A percentile compares a stretch with the other conserved stretches of the same genome.
These are phyloP conservation scores for Valencia hispanica DNA, from an alignment of 2,797 vertebrate genomes.

Conservation along the genomic window DNA sequence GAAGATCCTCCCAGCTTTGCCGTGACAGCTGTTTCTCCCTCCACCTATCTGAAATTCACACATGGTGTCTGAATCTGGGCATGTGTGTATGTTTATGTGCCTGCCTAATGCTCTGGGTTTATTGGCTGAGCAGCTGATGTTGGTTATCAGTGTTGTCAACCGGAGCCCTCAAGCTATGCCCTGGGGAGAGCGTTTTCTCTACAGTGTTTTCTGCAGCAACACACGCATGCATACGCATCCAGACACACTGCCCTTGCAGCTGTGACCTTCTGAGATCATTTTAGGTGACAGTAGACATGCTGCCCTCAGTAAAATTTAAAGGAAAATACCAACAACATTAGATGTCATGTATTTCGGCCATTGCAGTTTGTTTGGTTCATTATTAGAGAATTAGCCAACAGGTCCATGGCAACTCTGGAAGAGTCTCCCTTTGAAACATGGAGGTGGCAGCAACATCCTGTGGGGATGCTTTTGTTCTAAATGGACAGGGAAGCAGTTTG, in stretches of 20 bases:
- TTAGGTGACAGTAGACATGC: slow-evolving; percentile 14
- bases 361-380: background rate
- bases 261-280: slow-evolving; percentile 42
- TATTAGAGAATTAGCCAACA: no score
- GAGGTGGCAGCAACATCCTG: no score
- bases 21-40: slow-evolving; percentile 66
- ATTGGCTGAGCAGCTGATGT: slow-evolving; percentile 63
- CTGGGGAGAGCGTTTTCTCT: slow-evolving; percentile 38
- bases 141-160: slow-evolving; percentile 64
- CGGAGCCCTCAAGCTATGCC: slow-evolving; percentile 42
- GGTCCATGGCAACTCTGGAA: no score
- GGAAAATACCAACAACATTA: background rate
- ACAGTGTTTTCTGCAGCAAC: slow-evolving; percentile 20
- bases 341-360: background rate
- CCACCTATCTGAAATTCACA: slow-evolving; percentile 38
- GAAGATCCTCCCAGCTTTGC: slow-evolving; percentile 47
- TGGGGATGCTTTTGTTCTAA: no score
- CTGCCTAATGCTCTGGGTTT: slow-evolving; percentile 39
- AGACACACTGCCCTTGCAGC: slow-evolving; percentile 36
- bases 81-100: slow-evolving; percentile 14
- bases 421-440: no score
- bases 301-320: background rate
- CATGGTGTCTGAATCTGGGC: slow-evolving; percentile 24
- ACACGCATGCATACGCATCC: slow-evolving; percentile 9
- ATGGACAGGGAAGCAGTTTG: no score